Evolutionary conservation across 2,888 invertebrate genomes (phyloP).

Genomic region (Tenthredo distinguenda): DNA sequence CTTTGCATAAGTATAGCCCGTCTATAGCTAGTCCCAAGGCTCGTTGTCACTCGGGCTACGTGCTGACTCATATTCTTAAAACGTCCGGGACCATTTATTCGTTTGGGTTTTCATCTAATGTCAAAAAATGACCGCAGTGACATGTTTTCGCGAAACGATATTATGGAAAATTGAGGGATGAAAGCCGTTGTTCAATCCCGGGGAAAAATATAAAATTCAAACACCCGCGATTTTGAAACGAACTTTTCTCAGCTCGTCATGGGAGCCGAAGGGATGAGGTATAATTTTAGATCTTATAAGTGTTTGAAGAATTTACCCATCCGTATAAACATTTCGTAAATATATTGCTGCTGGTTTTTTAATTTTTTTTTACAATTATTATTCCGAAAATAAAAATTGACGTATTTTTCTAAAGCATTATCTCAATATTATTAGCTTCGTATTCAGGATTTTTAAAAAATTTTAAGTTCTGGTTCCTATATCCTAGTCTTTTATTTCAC

Average conservation of each 20-base stretch:
- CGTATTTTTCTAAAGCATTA: neutral
- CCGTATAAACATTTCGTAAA: neutral
- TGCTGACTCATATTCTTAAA: neutral
- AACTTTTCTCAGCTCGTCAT: neutral
- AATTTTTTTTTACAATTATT: neutral
- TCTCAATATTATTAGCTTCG: neutral
- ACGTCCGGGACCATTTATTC: neutral
- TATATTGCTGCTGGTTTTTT: neutral
- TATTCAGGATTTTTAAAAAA: too few relatives aligned
- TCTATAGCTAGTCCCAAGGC: neutral
- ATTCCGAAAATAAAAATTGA: neutral
- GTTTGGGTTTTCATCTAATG: neutral
- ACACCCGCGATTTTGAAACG: neutral
- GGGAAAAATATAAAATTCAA: neutral
- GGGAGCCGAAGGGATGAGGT: constrained; percentile 15
- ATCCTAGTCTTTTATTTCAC: neutral
- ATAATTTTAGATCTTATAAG: neutral
- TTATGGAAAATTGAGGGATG: neutral
- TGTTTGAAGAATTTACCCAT: neutral
- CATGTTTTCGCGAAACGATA: too few relatives aligned
- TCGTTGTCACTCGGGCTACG: neutral
- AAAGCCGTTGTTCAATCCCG: neutral
- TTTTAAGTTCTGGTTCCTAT: neutral
- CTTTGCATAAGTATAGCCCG: constrained; percentile 1
- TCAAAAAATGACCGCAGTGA: neutral